Conservation (phyloP, 1,140 invertebrate genomes). For the Temnothorax longispinosus region DNA sequence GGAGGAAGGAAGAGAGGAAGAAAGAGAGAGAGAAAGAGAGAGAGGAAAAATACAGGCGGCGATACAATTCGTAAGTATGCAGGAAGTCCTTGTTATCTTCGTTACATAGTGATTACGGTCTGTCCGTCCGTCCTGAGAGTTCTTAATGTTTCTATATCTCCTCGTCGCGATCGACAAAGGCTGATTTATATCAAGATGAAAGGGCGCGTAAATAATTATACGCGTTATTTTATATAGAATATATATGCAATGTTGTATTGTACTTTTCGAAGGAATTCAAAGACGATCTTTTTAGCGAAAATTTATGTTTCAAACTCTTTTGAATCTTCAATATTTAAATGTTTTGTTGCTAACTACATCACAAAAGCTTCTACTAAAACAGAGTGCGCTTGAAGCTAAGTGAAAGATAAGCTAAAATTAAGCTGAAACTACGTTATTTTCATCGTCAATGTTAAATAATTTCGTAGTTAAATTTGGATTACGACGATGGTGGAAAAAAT, state of each 20-base stretch:
- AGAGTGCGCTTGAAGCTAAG: neutral
- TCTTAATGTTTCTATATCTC: slow-evolving; percentile 64
- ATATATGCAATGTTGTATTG: neutral
- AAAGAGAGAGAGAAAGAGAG: slow-evolving; percentile 3
- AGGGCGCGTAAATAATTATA: neutral
- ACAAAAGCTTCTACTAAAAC: neutral
- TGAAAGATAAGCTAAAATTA: slow-evolving; percentile 26
- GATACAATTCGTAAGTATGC: slow-evolving; percentile 72
- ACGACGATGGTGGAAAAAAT: neutral
- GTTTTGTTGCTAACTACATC: neutral
- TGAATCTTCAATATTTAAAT: neutral
- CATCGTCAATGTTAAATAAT: slow-evolving; percentile 6
- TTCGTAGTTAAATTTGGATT: neutral
- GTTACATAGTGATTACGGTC: slow-evolving; percentile 75
- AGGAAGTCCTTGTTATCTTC: slow-evolving; percentile 80
- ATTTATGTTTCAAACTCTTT: neutral
- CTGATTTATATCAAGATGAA: neutral
- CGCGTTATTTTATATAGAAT: neutral
- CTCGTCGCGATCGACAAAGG: neutral
- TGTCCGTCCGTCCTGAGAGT: slow-evolving; percentile 58
- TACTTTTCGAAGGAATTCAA: neutral
- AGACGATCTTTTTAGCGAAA: neutral
- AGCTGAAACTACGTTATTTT: slow-evolving; percentile 1
- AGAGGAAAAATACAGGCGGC: slow-evolving; percentile 34
- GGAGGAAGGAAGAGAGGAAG: slow-evolving; percentile 30